phyloP scores from a whole-genome alignment of 2,888 invertebrate genomes.

The Hecatera dysodea region DNA sequence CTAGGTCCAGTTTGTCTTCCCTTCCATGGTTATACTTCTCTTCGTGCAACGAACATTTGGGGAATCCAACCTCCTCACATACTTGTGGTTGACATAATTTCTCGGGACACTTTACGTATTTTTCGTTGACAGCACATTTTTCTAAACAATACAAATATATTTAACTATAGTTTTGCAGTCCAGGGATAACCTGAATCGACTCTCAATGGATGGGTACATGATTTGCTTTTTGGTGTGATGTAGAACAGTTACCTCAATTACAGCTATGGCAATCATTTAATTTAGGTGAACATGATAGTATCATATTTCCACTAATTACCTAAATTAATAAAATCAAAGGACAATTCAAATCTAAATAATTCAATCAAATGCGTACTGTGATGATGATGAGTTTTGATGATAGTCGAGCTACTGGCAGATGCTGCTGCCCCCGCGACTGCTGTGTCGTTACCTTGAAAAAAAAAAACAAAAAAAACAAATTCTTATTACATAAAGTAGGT shows the following conservation, averaged over 20 bases:
- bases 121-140: constrained; percentile 50
- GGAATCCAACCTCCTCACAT: constrained; percentile 38
- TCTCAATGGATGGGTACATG: too few species aligned
- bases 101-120: constrained; percentile 41
- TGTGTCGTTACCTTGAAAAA: constrained; percentile 17
- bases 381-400: constrained; percentile 3
- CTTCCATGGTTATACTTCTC: constrained; percentile 3
- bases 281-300: background rate
- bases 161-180: background rate
- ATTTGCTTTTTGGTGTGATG: background rate
- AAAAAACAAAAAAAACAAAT: background rate
- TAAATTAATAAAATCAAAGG: background rate
- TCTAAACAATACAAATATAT: constrained; percentile 14
- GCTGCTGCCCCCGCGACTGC: background rate
- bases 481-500: background rate
- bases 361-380: constrained; percentile 21
- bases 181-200: too few species aligned
- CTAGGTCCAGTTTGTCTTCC: background rate
- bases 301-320: background rate
- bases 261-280: background rate
- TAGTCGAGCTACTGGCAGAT: background rate
- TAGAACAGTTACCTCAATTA: background rate
- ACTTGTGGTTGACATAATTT: constrained; percentile 50
- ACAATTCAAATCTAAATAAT: background rate
- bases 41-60: constrained; percentile 21